A percentile compares a stretch with the other conserved stretches of the same genome.
These are phyloP conservation scores for Dromococcyx pavoninus DNA, from an alignment of 2,797 vertebrate species.

Conservation along the genomic window DNA sequence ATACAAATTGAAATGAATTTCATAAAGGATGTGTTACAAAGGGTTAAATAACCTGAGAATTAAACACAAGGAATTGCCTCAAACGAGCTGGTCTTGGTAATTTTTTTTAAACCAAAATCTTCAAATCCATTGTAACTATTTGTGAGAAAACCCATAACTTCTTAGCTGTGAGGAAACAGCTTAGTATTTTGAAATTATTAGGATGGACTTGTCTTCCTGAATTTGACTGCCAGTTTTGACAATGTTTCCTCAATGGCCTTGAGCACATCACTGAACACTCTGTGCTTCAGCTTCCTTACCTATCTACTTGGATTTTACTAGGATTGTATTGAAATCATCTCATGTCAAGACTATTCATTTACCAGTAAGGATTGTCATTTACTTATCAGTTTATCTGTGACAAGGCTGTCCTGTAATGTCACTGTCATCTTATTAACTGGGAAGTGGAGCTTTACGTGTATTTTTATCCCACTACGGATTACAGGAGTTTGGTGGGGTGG, in stretches of 20 bases:
- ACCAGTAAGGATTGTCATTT: conserved; percentile 13
- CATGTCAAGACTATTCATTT: background rate
- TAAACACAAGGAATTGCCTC: background rate
- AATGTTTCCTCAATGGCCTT: background rate
- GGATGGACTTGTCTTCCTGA: background rate
- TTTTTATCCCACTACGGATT: conserved; percentile 29
- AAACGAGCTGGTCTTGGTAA: background rate
- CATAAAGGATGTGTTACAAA: background rate
- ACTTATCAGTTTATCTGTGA: conserved; percentile 5
- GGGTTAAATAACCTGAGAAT: background rate
- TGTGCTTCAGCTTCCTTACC: background rate
- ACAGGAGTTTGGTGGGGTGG: background rate
- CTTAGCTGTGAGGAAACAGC: background rate
- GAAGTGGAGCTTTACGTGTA: background rate
- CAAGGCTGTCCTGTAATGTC: conserved; percentile 26
- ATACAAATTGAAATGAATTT: background rate
- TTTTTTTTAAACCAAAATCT: background rate
- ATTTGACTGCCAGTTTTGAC: conserved; percentile 33
- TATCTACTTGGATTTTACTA: background rate
- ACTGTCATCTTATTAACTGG: background rate
- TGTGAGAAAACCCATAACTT: background rate
- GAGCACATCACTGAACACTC: background rate
- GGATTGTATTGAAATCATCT: background rate
- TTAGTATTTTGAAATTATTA: background rate
- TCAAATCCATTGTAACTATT: background rate